Evolutionary conservation across 2,797 vertebrate genomes (phyloP).

Genomic region (Nannoperca obscura): DNA sequence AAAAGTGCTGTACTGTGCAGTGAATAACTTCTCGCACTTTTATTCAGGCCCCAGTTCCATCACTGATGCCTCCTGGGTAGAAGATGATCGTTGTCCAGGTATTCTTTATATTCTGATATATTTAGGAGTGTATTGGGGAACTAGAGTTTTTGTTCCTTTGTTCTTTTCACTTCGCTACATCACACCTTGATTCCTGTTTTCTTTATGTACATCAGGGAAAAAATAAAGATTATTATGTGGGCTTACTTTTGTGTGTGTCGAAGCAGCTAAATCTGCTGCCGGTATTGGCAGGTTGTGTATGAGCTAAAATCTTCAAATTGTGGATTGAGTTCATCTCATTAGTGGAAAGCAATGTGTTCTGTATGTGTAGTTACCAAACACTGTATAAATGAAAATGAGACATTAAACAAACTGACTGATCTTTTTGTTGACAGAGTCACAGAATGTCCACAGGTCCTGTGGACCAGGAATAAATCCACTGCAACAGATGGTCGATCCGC

Average conservation of each 20-base stretch:
- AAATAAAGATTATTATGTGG: not conserved
- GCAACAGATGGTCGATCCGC: not conserved
- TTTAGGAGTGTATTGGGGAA: slow-evolving; percentile 31
- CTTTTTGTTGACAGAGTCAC: slow-evolving; percentile 39
- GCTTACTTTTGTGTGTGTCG: not conserved
- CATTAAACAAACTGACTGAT: not conserved
- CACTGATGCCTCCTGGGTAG: slow-evolving; percentile 74
- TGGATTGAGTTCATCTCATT: not conserved
- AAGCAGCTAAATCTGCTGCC: not conserved
- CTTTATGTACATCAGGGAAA: slow-evolving; percentile 1
- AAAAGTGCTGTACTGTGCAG: not conserved
- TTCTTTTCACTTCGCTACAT: not conserved
- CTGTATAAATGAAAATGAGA: not conserved
- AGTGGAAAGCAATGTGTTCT: not conserved
- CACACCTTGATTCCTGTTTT: slow-evolving; percentile 29
- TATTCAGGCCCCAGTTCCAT: slow-evolving; percentile 78
- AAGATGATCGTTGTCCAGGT: slow-evolving; percentile 67
- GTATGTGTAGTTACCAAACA: not conserved
- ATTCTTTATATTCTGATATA: slow-evolving; percentile 28
- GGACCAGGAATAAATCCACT: slow-evolving; percentile 4
- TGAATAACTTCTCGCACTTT: slow-evolving; percentile 37
- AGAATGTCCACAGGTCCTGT: slow-evolving; percentile 15
- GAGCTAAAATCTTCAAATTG: not conserved
- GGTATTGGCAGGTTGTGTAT: not conserved
- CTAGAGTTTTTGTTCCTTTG: slow-evolving; percentile 26